Evolutionary conservation across 2,888 invertebrate genomes (phyloP), one percentile per base, ranked within the genome.

Genomic region (Maniola hyperantus): DNA sequence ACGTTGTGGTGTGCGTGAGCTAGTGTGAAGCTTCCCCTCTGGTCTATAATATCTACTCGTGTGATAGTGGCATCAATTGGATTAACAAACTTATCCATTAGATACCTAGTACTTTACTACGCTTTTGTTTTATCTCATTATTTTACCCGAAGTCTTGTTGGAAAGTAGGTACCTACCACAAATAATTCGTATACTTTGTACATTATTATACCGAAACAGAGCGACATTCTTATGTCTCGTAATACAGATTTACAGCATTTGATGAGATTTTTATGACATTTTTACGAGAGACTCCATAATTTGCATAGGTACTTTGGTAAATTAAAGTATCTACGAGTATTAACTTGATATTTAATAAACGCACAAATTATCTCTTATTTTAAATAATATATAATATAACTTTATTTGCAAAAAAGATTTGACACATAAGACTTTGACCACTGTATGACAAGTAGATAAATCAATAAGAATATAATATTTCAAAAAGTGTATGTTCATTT

Each of bases 61-160:
- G 10, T 10, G 10, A 39, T 26, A 39, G 39, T 39, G 39, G 10
- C 39, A n/a, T n/a, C n/a, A 39, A 39, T 39, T 39, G 8, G 4
- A 39, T 39, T 11, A 39, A 1, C 15, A 26, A 26, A 26, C 15
- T 15, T 15, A 6, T 8, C 15, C 48, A 48, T 48, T 48, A 8
- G 48, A 48, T 15, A 48, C 50, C 26, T 26, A 1, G 2, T 18
- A 50, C 10, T 18, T 50, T 8, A 20, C 50, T 50, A 50, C 18
- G 50, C 18, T 50, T 50, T 50, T 50, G 50, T 20, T 48, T 50
- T 50, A 50, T 50, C 50, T 18, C 50, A 50, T 10, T n/a, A n/a
- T n/a, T n/a, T 50, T 50, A 18, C 20, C 20, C 20, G 8, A 48
- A 15, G 15, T 18, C 5, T 15, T 48, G 18, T 48, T 20, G 20